Base-by-base conservation (phyloP, 2,797 vertebrate species). In the Pseudotriccus pelzelni region DNA sequence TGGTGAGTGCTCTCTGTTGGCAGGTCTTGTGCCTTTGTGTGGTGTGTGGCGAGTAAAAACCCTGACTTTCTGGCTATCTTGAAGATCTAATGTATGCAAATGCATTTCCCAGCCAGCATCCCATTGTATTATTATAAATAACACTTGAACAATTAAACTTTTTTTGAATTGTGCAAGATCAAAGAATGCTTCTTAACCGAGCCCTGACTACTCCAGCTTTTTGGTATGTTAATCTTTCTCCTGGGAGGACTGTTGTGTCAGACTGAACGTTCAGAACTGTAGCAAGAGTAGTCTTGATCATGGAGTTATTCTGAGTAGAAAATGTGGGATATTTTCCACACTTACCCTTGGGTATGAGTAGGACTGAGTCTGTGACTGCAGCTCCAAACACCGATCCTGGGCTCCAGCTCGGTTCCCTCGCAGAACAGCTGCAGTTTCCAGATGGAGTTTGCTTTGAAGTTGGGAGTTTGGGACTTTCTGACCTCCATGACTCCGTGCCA, bases 381-480 rank as follows among this genome's bases (percentile, higher is more conserved):
- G 70, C 79, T 79, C 30, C 63, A 34, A 74, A 32, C 59, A 4
- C n/a, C 0, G 0, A 50, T 49, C 67, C 44, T 41, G 39, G 67
- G 56, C 85, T 90, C 36, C 94, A 75, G 80, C 87, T 90, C 1
- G 0, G 37, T 59, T 87, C 73, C 39, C 74, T 84, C 0, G 2
- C 21, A 12, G 77, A 85, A 43, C 92, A 94, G 94, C 95, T 92
- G 93, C 60, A 37, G 30, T 55, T 89, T 88, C 93, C 95, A 91
- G 87, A 73, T 88, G 89, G 69, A 81, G 11, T 53, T 96, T 70
- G 47, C 94, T 97, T 93, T 94, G 89, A 92, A 93, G 73, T 81
- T 52, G 36, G 77, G 66, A 84, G 34, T 84, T 87, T 62, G 74
- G 64, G 83, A 74, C 80, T 90, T 84, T 86, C 49, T 93, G 94